Percentiles rank a stretch among this genome's conserved stretches.
phyloP scores from a whole-genome alignment of 2,888 invertebrate genomes.

The Drosophila meridionalis region DNA sequence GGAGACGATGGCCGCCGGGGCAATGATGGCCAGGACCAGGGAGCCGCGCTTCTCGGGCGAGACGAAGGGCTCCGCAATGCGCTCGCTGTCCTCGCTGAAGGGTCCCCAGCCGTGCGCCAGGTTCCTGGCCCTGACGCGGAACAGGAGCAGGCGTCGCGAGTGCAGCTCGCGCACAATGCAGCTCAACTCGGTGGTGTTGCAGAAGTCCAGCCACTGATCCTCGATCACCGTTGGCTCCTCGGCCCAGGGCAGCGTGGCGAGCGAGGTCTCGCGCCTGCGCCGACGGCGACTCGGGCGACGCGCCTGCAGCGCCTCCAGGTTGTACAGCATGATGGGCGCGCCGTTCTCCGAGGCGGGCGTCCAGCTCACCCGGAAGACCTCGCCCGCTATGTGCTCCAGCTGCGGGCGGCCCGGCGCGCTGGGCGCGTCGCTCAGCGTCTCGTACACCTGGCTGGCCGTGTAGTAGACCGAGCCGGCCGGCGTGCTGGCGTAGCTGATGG shows the following conservation, averaged over 20 bases:
- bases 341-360: slow-evolving; percentile 91
- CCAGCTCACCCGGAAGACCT: slow-evolving; percentile 93
- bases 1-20: slow-evolving; percentile 86
- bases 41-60: slow-evolving; percentile 83
- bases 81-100: slow-evolving; percentile 89
- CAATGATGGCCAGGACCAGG: slow-evolving; percentile 88
- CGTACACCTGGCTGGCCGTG: slow-evolving; percentile 88
- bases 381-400: slow-evolving; percentile 90
- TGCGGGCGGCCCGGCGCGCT: slow-evolving; percentile 91
- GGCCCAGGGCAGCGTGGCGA: slow-evolving; percentile 85
- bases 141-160: slow-evolving; percentile 88
- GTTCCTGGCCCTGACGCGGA: slow-evolving; percentile 92
- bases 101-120: slow-evolving; percentile 91
- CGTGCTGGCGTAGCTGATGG: slow-evolving; percentile 87
- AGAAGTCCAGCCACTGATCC: slow-evolving; percentile 88
- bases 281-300: slow-evolving; percentile 58
- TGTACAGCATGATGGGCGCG: slow-evolving; percentile 90
- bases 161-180: slow-evolving; percentile 91
- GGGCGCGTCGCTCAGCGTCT: slow-evolving; percentile 92
- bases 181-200: slow-evolving; percentile 91
- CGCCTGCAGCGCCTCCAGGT: slow-evolving; percentile 89
- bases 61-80: slow-evolving; percentile 84
- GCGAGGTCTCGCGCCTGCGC: slow-evolving; percentile 47
- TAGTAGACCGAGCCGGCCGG: slow-evolving; percentile 76
- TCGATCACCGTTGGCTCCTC: slow-evolving; percentile 87